phyloP scores from a whole-genome alignment of 2,113 vertebrate species.

The Australoheros scitulus region DNA sequence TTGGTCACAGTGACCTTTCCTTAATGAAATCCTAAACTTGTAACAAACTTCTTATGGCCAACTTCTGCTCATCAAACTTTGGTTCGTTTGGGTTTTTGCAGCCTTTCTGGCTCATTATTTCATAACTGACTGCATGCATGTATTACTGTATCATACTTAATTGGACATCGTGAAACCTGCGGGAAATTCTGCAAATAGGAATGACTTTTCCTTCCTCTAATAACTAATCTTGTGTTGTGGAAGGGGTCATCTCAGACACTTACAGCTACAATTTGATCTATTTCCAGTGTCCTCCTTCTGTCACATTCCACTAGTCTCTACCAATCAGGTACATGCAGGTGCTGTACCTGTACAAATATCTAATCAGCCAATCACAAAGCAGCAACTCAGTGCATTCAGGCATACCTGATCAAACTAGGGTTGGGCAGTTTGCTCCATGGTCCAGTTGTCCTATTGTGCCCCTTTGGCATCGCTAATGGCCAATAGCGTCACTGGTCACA shows the following conservation, averaged over 20 bases:
- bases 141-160: neutral
- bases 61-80: neutral
- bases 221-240: too few relatives aligned
- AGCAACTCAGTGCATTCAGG: too few relatives aligned
- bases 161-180: neutral
- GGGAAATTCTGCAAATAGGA: neutral
- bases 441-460: too few relatives aligned
- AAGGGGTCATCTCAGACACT: neutral
- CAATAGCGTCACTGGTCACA: too few relatives aligned
- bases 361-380: too few relatives aligned
- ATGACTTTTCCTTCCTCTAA: neutral
- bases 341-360: neutral
- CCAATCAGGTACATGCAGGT: neutral
- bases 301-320: neutral
- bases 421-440: too few relatives aligned
- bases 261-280: neutral
- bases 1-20: constrained; percentile 26
- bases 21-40: neutral
- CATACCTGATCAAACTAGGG: too few relatives aligned
- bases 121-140: neutral
- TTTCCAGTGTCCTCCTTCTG: neutral
- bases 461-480: too few relatives aligned
- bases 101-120: neutral
- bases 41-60: neutral
- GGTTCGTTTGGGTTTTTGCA: neutral